Evolutionary conservation across 2,888 invertebrate species (phyloP), one percentile per base, ranked within the genome.

Genomic region (Agrotis segetum): DNA sequence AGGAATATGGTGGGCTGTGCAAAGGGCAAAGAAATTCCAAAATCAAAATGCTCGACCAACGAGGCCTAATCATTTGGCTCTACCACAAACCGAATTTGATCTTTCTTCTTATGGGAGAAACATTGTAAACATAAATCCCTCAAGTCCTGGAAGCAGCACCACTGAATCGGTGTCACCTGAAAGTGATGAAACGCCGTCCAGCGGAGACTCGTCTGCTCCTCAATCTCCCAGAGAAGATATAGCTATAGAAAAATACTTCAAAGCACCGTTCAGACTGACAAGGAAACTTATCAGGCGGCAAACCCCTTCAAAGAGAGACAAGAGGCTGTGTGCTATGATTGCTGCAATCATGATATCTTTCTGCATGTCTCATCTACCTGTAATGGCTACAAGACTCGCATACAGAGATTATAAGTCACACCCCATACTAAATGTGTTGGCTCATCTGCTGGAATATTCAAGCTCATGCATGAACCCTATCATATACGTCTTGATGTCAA

Each of bases 401-500:
- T 97, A 97, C 85, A 97, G 97, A 79, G 96, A 97, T 44, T 95
- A 97, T 52, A 96, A 97, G 2, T 96, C 97, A 19, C 93, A 97
- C 84, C 96, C 97, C 86, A 97, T 96, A 52, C 94, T 97, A 52
- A 98, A 98, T 90, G 97, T 98, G 14, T 93, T 98, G 71, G 98
- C 98, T 44, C 99, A 99, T 89, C 95, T 99, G 16, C 96, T 99
- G 83, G 96, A 99, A 80, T 99, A 98, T 90, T 94, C 98, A 82
- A 98, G 98, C 4, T 97, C 98, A 13, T 99, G 99, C 92, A 97
- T 98, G 71, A 99, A 99, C 92, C 99, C 99, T 0, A 97, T 99
- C 47, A 98, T 99, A 87, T 99, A 99, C 90, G 99, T 99, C 56
- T 98, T 99, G 64, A 98, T 99, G 98, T 99, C 99, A 87, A 98